Evolutionary conservation across 2,888 invertebrate genomes (phyloP).

Genomic region (Hirtodrosophila cameraria): DNA sequence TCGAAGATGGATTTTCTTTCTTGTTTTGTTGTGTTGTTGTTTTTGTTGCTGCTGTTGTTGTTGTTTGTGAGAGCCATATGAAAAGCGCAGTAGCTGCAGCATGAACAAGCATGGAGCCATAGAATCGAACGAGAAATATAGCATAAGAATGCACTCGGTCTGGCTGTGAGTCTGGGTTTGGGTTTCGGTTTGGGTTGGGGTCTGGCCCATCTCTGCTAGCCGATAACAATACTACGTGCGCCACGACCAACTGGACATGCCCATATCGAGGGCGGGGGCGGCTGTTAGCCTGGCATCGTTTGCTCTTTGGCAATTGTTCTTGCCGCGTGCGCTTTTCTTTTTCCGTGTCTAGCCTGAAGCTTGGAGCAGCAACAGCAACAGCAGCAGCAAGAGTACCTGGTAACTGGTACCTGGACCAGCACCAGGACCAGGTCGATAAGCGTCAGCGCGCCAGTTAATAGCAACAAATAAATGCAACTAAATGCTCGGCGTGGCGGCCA

Average conservation of each 20-base stretch:
- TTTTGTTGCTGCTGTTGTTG: neutral
- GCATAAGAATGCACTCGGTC: conserved; percentile 58
- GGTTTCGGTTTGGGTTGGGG: neutral
- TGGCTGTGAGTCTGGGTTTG: conserved; percentile 2
- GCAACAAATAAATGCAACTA: conserved; percentile 84
- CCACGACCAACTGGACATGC: conserved; percentile 58
- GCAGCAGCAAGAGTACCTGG: conserved; percentile 22
- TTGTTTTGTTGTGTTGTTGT: too few species aligned
- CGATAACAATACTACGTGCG: conserved; percentile 73
- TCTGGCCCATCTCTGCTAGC: conserved; percentile 46
- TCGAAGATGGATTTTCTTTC: too few species aligned
- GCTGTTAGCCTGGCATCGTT: conserved; percentile 25
- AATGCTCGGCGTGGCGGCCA: conserved; percentile 73
- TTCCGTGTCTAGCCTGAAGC: conserved; percentile 63
- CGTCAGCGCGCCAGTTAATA: conserved; percentile 83
- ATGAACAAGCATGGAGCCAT: conserved; percentile 15
- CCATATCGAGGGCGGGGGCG: conserved; percentile 46
- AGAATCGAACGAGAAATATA: conserved; percentile 57
- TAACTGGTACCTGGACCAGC: conserved; percentile 14
- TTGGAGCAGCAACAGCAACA: neutral
- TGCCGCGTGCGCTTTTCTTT: conserved; percentile 71
- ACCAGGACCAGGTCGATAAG: conserved; percentile 70
- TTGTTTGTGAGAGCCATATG: conserved; percentile 54
- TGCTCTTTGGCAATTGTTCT: conserved; percentile 56
- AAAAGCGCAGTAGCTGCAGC: conserved; percentile 48